A percentile compares a stretch with the other conserved stretches of the same genome.
phyloP scores from a whole-genome alignment of 1,140 invertebrate genomes.

The Goniozus legneri region DNA sequence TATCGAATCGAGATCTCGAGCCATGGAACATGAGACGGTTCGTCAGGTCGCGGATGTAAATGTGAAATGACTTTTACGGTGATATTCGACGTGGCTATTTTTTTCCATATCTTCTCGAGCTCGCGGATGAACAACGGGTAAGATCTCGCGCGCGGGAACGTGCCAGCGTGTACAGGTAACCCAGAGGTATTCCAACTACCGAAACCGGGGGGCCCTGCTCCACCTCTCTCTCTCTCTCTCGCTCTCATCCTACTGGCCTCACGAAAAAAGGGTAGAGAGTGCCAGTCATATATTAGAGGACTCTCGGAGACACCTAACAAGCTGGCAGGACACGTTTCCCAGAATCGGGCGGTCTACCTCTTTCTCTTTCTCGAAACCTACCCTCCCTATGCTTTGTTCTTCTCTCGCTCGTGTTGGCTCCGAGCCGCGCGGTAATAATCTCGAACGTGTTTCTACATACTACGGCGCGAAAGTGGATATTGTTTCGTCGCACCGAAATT shows the following conservation, averaged over 20 bases:
- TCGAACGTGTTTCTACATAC: too few species aligned
- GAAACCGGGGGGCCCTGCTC: not conserved
- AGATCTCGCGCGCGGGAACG: not conserved
- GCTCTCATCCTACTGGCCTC: not conserved
- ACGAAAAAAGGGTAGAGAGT: conserved; percentile 21
- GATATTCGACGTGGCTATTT: not conserved
- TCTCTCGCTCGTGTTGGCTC: conserved; percentile 5
- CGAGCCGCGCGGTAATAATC: too few species aligned
- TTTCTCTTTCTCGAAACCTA: conserved; percentile 9
- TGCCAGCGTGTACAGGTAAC: not conserved
- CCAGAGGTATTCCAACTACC: not conserved
- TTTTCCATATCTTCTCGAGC: not conserved
- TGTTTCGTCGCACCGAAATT: too few species aligned
- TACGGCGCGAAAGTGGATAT: too few species aligned
- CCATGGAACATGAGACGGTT: too few species aligned
- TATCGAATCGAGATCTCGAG: not conserved
- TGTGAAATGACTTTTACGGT: not conserved
- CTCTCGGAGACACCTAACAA: conserved; percentile 49
- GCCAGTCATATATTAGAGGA: conserved; percentile 49
- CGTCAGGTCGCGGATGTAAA: too few species aligned
- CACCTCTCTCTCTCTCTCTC: not conserved
- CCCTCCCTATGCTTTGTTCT: not conserved
- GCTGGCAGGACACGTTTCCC: conserved; percentile 49
- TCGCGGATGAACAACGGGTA: not conserved
- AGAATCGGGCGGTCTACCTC: conserved; percentile 34